Percentiles rank a stretch among this genome's conserved stretches.
Conservation (phyloP, 2,797 vertebrate species). For the Euthynnus affinis region DNA sequence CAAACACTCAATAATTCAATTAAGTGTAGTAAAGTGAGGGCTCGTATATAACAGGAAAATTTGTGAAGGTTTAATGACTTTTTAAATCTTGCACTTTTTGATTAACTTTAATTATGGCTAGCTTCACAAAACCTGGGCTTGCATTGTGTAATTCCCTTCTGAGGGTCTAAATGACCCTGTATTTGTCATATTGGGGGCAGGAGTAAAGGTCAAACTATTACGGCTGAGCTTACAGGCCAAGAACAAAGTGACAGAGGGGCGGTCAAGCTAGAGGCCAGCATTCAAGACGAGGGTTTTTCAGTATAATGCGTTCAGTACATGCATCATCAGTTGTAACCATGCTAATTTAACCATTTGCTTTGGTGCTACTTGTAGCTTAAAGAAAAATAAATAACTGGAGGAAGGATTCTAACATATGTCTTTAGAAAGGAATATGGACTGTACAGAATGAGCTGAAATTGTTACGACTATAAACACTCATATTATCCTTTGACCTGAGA, state of each 20-base stretch:
- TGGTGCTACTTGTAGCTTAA: slow-evolving; percentile 39
- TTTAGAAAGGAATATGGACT: neutral
- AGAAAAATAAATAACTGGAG: slow-evolving; percentile 1
- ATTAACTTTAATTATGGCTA: neutral
- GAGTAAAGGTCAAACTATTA: neutral
- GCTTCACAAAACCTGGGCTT: neutral
- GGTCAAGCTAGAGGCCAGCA: slow-evolving; percentile 18
- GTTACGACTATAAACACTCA: slow-evolving; percentile 1
- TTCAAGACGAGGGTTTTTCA: slow-evolving; percentile 41
- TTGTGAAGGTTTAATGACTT: neutral
- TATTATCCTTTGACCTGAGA: slow-evolving; percentile 64
- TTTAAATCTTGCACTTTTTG: neutral
- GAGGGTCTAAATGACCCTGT: neutral
- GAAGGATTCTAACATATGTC: neutral
- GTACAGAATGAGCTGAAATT: slow-evolving; percentile 10
- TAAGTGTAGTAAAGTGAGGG: neutral
- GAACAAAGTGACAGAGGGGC: slow-evolving; percentile 42
- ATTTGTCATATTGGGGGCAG: neutral
- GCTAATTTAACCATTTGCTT: slow-evolving; percentile 50
- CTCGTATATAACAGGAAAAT: slow-evolving; percentile 2
- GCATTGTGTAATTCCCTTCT: neutral
- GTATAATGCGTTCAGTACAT: slow-evolving; percentile 57
- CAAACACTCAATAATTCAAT: neutral
- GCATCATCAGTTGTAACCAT: slow-evolving; percentile 61
- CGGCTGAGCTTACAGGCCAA: slow-evolving; percentile 36